Base-by-base conservation (phyloP, 2,797 vertebrate genomes). In the Sebastiscus tertius region DNA sequence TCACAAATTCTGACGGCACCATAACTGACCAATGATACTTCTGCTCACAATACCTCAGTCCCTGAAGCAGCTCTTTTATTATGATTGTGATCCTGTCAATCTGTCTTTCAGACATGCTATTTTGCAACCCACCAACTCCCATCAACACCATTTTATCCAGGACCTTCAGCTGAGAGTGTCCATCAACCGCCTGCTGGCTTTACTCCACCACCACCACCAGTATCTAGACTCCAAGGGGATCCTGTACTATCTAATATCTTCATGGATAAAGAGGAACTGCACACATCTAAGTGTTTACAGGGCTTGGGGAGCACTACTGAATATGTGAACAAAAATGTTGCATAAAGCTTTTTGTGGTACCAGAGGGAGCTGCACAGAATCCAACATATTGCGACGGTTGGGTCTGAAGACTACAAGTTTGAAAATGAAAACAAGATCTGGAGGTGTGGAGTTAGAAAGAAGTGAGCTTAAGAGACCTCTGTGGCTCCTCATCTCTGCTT, bases 101-200 rank as follows among this genome's bases (percentile, higher is more conserved):
- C n/a, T 29, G 12, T 14, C 33, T 56, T 34, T 33, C 8, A 13
- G 14, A 12, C 46, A 14, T 42, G 7, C 33, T 31, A 2, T 29
- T 34, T 22, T 56, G 52, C 49, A 42, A 9, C 26, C 3, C n/a
- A 54, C 20, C n/a, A 54, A n/a, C n/a, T 22, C n/a, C n/a, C n/a
- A 54, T 54, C 49, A 33, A 59, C 67, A 42, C 22, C 16, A 39
- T 34, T 42, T 56, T n/a, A 27, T 42, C 20, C 54, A 61, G 33
- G 60, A 71, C 11, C 11, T 66, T 59, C 13, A 56, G 24, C 24
- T 24, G 24, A 24, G 24, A 24, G 20, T 42, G 39, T 63, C 65
- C 36, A 58, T 81, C 58, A 75, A 18, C 49, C 8, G 1, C 59
- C 66, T 65, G 66, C 72, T 59, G 60, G 22, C 60, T 75, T 64